Evolutionary conservation across 2,113 vertebrate species (phyloP).

Genomic region (Paracanthobrama guichenoti): DNA sequence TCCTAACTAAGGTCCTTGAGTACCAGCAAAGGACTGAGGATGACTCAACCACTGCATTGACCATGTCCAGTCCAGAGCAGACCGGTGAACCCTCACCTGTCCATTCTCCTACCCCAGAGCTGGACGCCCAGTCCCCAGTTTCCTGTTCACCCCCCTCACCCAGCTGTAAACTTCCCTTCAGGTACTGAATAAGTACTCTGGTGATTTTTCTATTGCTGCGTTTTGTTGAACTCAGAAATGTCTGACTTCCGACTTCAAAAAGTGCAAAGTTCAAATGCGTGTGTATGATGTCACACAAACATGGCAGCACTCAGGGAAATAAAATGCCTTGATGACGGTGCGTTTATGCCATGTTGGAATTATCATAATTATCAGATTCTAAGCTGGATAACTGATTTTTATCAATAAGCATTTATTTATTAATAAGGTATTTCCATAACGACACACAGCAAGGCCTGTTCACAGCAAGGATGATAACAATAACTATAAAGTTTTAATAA

Average conservation of each 20-base stretch:
- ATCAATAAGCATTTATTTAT: not conserved
- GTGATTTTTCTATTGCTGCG: too few relatives aligned
- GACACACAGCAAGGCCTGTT: not conserved
- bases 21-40: conserved; percentile 46
- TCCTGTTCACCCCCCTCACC: conserved; percentile 83
- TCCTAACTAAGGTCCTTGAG: not conserved
- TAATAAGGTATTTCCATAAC: not conserved
- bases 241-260: not conserved
- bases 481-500: too few relatives aligned
- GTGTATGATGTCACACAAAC: not conserved
- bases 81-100: conserved; percentile 64
- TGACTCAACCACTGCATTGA: conserved; percentile 57
- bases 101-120: conserved; percentile 66
- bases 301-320: not conserved
- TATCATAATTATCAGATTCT: too few relatives aligned
- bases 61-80: conserved; percentile 63
- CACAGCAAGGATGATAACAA: not conserved
- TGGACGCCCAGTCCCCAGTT: conserved; percentile 59
- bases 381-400: too few relatives aligned
- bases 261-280: not conserved
- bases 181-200: conserved; percentile 69
- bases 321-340: too few relatives aligned
- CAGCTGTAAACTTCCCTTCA: conserved; percentile 80
- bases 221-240: not conserved
- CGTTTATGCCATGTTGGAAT: too few relatives aligned